Conservation (phyloP, 2,113 vertebrate species). For the Emydocephalus ijimae region DNA sequence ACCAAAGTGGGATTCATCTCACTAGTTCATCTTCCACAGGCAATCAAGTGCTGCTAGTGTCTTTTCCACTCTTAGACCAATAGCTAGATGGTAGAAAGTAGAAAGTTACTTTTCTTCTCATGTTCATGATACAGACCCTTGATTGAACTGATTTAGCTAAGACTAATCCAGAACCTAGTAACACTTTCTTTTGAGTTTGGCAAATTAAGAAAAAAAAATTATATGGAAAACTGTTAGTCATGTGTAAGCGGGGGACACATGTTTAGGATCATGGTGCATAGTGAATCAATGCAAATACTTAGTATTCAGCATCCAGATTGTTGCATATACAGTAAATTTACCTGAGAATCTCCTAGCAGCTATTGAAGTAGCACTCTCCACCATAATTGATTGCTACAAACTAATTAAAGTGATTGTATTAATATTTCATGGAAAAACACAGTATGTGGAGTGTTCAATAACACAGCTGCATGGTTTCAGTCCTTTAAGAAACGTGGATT, state of each 20-base stretch:
- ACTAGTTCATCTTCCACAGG: background rate
- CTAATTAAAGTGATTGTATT: background rate
- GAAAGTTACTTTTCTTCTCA: background rate
- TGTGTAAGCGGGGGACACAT: background rate
- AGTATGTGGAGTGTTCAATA: background rate
- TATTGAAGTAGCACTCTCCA: background rate
- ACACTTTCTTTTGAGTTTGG: background rate
- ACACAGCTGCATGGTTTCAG: background rate
- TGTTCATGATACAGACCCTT: background rate
- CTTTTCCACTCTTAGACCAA: background rate
- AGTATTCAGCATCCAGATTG: background rate
- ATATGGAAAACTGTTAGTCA: background rate
- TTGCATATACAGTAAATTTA: background rate
- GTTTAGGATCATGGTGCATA: background rate
- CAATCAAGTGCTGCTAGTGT: background rate
- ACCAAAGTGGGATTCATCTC: background rate
- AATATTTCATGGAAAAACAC: background rate
- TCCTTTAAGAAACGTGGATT: fast-evolving
- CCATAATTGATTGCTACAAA: background rate
- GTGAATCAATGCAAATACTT: background rate
- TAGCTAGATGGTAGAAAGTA: background rate
- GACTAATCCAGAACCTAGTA: background rate
- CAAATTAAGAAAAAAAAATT: background rate
- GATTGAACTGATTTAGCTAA: background rate
- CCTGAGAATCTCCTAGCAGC: background rate